A percentile compares a stretch with the other conserved stretches of the same genome.
Evolutionary conservation across 2,888 invertebrate species (phyloP).

Genomic region (Lordiphosa andalusiaca): DNA sequence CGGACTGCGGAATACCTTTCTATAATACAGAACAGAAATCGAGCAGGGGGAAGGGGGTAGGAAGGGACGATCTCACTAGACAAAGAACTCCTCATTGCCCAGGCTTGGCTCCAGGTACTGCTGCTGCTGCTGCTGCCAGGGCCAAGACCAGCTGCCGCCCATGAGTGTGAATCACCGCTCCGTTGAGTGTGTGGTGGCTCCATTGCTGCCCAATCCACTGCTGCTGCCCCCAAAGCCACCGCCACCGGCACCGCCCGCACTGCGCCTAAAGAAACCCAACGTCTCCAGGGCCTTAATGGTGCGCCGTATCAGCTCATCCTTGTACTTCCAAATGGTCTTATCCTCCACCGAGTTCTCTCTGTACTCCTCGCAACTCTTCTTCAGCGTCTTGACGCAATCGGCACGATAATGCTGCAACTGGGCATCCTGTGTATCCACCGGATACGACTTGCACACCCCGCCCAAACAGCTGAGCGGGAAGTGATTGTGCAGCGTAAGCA

Average conservation of each 20-base stretch:
- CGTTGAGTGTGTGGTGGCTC: constrained; percentile 73
- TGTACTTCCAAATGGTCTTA: constrained; percentile 93
- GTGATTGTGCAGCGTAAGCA: constrained; percentile 94
- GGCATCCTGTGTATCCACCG: constrained; percentile 90
- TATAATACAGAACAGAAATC: constrained; percentile 16
- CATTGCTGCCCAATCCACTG: constrained; percentile 57
- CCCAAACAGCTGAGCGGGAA: constrained; percentile 94
- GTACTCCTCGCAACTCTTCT: constrained; percentile 91
- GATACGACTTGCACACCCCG: constrained; percentile 90
- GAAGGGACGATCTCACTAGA: constrained; percentile 30
- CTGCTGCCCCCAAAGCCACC: constrained; percentile 56
- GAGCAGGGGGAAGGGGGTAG: background rate
- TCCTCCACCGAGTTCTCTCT: constrained; percentile 91
- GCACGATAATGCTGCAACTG: constrained; percentile 96
- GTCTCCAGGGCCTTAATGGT: constrained; percentile 86
- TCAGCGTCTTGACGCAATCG: constrained; percentile 93
- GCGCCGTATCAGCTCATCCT: constrained; percentile 86
- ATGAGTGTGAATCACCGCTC: constrained; percentile 79
- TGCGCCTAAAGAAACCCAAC: constrained; percentile 84
- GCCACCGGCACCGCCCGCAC: constrained; percentile 38
- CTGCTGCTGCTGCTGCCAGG: constrained; percentile 38
- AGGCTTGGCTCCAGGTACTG: constrained; percentile 27
- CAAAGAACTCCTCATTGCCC: constrained; percentile 68
- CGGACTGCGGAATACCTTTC: background rate
- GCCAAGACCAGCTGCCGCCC: constrained; percentile 63